Base-by-base conservation (phyloP, 2,797 vertebrate species). In the Myiotriccus ornatus region DNA sequence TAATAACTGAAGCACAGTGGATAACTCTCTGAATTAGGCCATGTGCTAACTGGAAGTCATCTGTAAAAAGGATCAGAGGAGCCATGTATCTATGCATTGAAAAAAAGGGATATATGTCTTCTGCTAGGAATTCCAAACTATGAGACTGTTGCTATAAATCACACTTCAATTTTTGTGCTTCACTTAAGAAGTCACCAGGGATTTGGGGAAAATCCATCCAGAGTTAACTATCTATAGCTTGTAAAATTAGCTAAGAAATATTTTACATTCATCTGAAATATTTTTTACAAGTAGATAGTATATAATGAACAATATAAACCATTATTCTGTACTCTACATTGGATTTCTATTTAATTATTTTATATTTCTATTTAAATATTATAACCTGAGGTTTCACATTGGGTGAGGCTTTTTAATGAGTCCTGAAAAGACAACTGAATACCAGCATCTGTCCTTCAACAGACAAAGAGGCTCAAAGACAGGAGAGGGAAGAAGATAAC, bases 31-130 rank as follows among this genome's bases (percentile, higher is more conserved):
- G 83, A 94, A 94, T 90, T 75, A 95, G 81, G 75, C 81, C 87
- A 50, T 84, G 75, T 80, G 50, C 59, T 94, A 91, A 84, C 85
- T 90, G 47, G 76, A 94, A 94, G 68, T 96, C 35, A 81, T 92
- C 86, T 87, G 15, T 76, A 81, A 81, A 91, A 82, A 91, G 62
- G 55, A 92, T 92, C 79, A 96, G 91, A 95, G 63, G 30, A 92
- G 57, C 24, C 71, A 46, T 87, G 86, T 77, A 74, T 68, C 30
- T 80, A 49, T 80, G 78, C 68, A 90, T 34, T 81, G 84, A 81
- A 92, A 90, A 88, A 90, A 92, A 94, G 59, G 15, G 4, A 73
- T 87, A 44, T 74, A 67, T 64, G 30, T 53, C 63, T 93, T 93
- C 79, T 86, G 15, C 24, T 89, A 73, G 87, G 73, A 91, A 88